Conservation (phyloP, 2,888 invertebrate species). For the Agriopis leucophaearia region DNA sequence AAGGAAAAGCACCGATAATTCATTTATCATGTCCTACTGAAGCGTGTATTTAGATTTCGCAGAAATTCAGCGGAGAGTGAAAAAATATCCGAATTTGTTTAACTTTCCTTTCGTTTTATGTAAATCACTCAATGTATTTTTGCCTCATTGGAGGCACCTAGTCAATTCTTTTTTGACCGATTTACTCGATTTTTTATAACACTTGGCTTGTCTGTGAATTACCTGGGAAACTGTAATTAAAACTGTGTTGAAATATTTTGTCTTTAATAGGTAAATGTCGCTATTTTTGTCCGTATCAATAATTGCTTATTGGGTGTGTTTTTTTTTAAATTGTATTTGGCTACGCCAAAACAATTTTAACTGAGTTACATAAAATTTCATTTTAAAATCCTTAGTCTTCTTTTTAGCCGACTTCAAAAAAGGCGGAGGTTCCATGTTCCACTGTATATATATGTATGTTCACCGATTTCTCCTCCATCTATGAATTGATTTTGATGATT, state of each 20-base stretch:
- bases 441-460: no score
- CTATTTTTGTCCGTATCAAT: no score
- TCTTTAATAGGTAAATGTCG: not conserved
- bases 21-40: conserved; percentile 6
- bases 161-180: conserved; percentile 8
- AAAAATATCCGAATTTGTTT: conserved; percentile 19
- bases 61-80: conserved; percentile 15
- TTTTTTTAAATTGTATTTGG: no score
- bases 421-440: no score
- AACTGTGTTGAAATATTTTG: conserved; percentile 8
- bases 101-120: conserved; percentile 22
- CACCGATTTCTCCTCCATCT: no score
- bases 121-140: conserved; percentile 18
- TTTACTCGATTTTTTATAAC: conserved; percentile 18
- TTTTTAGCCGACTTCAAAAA: no score
- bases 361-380: no score
- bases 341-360: no score
- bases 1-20: conserved; percentile 5
- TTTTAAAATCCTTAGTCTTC: no score
- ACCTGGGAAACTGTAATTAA: conserved; percentile 25
- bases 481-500: no score
- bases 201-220: conserved; percentile 26
- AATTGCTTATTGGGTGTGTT: no score
- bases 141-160: conserved; percentile 1
- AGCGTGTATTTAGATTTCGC: conserved; percentile 11